phyloP scores from a whole-genome alignment of 2,113 vertebrate species.

The Lagopus leucura region DNA sequence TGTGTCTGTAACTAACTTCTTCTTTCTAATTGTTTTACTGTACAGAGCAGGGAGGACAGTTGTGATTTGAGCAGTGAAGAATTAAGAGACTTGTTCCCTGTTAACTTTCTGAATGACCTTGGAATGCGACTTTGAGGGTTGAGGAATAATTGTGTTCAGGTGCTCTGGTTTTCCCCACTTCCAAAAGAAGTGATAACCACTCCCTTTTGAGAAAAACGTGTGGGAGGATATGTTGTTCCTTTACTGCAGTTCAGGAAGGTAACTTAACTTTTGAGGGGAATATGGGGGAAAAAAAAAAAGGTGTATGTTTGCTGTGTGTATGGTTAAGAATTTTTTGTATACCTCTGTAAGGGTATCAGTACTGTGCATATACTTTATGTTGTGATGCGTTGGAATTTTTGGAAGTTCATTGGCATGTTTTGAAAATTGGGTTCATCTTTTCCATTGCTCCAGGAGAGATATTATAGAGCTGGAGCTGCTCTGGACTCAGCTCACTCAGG shows the following conservation, averaged over 20 bases:
- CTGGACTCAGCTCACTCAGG: accelerated
- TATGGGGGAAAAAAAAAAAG: background rate
- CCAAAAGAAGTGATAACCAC: background rate
- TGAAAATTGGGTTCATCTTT: background rate
- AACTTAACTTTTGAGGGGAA: background rate
- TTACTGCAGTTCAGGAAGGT: background rate
- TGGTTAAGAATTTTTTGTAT: background rate
- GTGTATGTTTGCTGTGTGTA: background rate
- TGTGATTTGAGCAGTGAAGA: background rate
- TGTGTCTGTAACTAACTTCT: background rate
- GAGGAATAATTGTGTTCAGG: background rate
- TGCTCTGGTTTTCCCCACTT: background rate
- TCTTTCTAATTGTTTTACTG: background rate
- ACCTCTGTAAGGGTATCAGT: background rate
- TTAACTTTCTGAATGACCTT: background rate
- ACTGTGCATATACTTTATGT: background rate
- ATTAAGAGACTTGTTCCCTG: background rate
- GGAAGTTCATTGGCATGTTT: background rate
- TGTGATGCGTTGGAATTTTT: background rate
- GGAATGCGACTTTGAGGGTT: background rate
- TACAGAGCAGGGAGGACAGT: background rate
- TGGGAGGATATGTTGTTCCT: background rate
- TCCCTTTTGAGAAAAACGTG: background rate
- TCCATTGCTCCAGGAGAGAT: background rate
- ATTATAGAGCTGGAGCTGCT: background rate